Conservation (phyloP, 1,140 invertebrate genomes). For the Lordiphosa clarofinis region DNA sequence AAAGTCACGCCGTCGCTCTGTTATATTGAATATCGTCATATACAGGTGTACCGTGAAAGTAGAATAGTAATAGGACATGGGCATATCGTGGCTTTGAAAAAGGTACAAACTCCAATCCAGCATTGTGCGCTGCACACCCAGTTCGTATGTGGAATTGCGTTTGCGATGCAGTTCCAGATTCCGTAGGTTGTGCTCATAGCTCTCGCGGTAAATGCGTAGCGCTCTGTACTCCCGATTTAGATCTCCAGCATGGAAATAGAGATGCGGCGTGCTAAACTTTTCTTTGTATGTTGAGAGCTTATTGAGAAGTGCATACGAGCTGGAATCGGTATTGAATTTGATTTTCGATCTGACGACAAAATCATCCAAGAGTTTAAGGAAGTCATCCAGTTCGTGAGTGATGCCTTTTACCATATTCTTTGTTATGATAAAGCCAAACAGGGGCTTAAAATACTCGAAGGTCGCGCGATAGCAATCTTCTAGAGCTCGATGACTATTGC, state of each 20-base stretch:
- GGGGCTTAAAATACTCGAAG: conserved; percentile 70
- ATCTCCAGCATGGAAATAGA: conserved; percentile 58
- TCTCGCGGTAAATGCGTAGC: conserved; percentile 62
- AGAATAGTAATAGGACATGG: conserved; percentile 73
- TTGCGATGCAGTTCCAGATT: conserved; percentile 58
- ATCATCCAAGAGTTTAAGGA: conserved; percentile 40
- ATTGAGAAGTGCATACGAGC: conserved; percentile 32
- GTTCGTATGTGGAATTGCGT: conserved; percentile 62
- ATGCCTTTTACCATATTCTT: conserved; percentile 43
- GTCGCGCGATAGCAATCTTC: conserved; percentile 74
- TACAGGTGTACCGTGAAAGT: conserved; percentile 70
- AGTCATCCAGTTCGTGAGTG: conserved; percentile 49
- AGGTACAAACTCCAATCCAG: conserved; percentile 73
- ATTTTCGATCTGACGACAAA: conserved; percentile 38
- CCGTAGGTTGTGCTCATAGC: conserved; percentile 67
- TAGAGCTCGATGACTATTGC: conserved; percentile 48
- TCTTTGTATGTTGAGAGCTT: conserved; percentile 47
- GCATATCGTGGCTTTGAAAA: conserved; percentile 66
- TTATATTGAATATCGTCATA: conserved; percentile 66
- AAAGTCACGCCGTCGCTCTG: conserved; percentile 50
- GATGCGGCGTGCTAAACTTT: conserved; percentile 52
- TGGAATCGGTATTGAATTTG: conserved; percentile 8
- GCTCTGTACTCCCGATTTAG: conserved; percentile 50
- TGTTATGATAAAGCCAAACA: conserved; percentile 70
- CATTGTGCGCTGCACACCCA: conserved; percentile 63